phyloP scores from a whole-genome alignment of 2,797 vertebrate species.

The Presbytis comata region DNA sequence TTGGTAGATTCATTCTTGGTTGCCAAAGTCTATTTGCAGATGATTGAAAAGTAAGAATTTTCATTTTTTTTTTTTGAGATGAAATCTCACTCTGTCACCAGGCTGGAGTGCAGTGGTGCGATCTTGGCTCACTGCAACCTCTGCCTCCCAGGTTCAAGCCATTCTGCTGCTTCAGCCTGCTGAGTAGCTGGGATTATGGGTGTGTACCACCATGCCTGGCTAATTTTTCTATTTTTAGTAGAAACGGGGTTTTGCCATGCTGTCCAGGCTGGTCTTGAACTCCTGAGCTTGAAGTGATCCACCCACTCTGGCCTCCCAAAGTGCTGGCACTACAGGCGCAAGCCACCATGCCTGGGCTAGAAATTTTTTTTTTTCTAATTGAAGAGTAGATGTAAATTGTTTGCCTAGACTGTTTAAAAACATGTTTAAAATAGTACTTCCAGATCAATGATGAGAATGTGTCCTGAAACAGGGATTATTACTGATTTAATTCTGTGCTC shows the following conservation, averaged over 20 bases:
- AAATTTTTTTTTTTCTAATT: background rate
- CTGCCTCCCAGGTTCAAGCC: no score
- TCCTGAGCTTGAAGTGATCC: background rate
- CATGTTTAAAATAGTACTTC: background rate
- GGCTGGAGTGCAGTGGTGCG: background rate
- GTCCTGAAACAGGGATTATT: background rate
- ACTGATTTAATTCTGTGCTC: background rate
- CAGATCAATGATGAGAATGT: background rate
- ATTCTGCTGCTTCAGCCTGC: no score
- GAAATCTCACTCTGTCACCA: no score
- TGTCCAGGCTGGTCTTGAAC: background rate
- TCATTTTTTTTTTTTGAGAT: no score
- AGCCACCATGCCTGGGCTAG: background rate
- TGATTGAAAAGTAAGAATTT: background rate
- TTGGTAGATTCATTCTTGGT: slow-evolving; percentile 25
- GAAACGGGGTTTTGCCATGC: background rate
- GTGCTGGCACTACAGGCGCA: background rate
- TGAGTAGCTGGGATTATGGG: no score
- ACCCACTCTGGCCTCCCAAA: background rate
- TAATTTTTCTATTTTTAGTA: no score
- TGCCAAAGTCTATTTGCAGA: slow-evolving; percentile 25
- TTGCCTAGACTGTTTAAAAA: slow-evolving; percentile 27
- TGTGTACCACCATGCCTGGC: no score
- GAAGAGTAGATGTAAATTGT: background rate
- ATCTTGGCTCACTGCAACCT: background rate